phyloP scores from a whole-genome alignment of 1,140 invertebrate species.

The Manduca sexta region DNA sequence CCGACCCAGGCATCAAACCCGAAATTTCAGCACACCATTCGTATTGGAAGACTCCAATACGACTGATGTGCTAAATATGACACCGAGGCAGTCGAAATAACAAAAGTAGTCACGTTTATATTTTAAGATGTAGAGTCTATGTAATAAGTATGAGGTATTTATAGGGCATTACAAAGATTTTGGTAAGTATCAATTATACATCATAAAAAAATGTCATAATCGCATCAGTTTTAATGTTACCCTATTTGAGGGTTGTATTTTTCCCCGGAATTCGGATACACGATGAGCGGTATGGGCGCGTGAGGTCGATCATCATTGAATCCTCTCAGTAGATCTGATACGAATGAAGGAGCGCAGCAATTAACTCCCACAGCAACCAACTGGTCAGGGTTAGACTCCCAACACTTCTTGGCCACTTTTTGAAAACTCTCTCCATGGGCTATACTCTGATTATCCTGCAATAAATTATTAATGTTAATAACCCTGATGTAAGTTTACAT shows the following conservation, averaged over 20 bases:
- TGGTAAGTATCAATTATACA: too few species aligned
- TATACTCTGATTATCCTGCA: constrained; percentile 77
- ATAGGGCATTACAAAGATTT: too few species aligned
- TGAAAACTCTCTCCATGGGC: constrained; percentile 85
- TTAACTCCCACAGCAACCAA: constrained; percentile 89
- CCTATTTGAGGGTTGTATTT: constrained; percentile 77
- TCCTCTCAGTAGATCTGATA: constrained; percentile 74
- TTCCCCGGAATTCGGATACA: constrained; percentile 87
- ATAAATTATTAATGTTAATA: constrained; percentile 4
- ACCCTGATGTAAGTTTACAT: not conserved
- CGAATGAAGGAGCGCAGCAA: constrained; percentile 79
- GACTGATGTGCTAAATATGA: too few species aligned
- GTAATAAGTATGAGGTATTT: too few species aligned
- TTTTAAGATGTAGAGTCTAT: too few species aligned
- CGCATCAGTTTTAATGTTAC: too few species aligned
- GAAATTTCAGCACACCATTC: too few species aligned
- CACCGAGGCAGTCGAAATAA: too few species aligned
- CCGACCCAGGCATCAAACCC: too few species aligned
- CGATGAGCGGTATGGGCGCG: constrained; percentile 77
- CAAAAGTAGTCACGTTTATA: too few species aligned
- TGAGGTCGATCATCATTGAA: constrained; percentile 71
- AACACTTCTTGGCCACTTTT: constrained; percentile 76
- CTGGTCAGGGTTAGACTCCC: constrained; percentile 77
- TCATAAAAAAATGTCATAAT: too few species aligned
- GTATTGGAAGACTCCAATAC: too few species aligned